Evolutionary conservation across 2,797 vertebrate genomes (phyloP), one percentile per base, ranked within the genome.

Genomic region (Danio tinwini): DNA sequence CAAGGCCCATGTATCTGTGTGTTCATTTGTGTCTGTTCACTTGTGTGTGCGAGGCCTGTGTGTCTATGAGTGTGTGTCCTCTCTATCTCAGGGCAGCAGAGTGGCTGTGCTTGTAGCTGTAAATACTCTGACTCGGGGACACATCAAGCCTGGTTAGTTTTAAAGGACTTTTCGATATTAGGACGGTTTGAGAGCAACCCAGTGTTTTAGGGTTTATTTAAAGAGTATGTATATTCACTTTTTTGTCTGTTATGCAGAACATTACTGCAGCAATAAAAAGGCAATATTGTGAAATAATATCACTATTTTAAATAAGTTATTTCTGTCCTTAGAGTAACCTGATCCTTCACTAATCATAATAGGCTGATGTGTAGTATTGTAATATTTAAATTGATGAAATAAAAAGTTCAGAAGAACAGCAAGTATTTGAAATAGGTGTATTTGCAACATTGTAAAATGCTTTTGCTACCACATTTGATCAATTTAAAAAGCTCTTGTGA

Each of bases 101-200:
- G 59, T 62, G 45, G 73, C 73, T 75, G 45, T 14, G 73, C 58
- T 52, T 75, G 58, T 50, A 50, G 58, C 45, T 13, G 68, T 63
- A 79, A 55, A 72, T 58, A 63, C 58, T 70, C 37, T 29, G 65
- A 78, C 29, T 17, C 17, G 2, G 12, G 37, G 49, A 79, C 58
- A 72, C 68, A 72, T 72, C 56, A 71, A 42, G 65, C 56, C 56
- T 52, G 17, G 76, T 78, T 70, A 70, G 76, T 37, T 71, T 71
- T 53, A 63, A 62, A 78, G 65, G 67, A 71, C 56, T 49, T 61
- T 71, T 52, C 10, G 1, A 78, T 71, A 40, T 50, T 71, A 71
- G 52, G 62, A 17, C 8, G 13, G 64, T 52, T 78, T 50, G 42
- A 61, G 65, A 68, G 42, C 52, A 56, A 39, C 50, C 40, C 75